Evolutionary conservation across 1,140 invertebrate species (phyloP).

Genomic region (Papilio polyxenes): DNA sequence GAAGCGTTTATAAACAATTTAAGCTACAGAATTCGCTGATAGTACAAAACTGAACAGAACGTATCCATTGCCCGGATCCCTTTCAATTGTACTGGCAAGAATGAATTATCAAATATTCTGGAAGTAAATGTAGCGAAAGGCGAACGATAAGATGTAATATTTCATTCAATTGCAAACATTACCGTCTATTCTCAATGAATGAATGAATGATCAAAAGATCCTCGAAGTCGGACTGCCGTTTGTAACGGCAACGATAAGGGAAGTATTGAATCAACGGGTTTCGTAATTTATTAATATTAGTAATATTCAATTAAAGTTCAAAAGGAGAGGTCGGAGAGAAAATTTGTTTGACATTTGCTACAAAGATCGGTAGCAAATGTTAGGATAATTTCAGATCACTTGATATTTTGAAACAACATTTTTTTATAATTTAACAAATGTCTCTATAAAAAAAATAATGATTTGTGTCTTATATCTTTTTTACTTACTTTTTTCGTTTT

Average conservation of each 20-base stretch:
- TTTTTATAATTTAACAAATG: not conserved
- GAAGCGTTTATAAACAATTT: constrained; percentile 53
- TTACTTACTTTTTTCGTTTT: no score
- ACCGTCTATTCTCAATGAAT: constrained; percentile 22
- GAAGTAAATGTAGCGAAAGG: constrained; percentile 36
- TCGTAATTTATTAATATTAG: constrained; percentile 14
- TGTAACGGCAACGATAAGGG: constrained; percentile 13
- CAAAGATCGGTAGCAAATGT: not conserved
- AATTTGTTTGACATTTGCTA: not conserved
- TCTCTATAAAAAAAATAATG: not conserved
- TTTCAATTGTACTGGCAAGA: not conserved
- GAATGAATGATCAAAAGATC: constrained; percentile 22
- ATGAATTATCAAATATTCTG: constrained; percentile 33
- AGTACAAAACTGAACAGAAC: not conserved
- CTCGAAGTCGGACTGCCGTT: not conserved
- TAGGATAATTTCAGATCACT: not conserved
- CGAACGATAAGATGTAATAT: constrained; percentile 29
- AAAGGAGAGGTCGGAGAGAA: not conserved
- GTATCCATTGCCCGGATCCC: constrained; percentile 9
- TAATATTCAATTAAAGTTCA: constrained; percentile 21
- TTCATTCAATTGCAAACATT: constrained; percentile 31
- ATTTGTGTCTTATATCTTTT: not conserved
- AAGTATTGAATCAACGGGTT: constrained; percentile 16
- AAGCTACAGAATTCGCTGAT: constrained; percentile 45
- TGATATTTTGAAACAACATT: not conserved